These are phyloP conservation scores for Torymus texanus DNA, from an alignment of 2,888 invertebrate genomes.

Conservation along the genomic window DNA sequence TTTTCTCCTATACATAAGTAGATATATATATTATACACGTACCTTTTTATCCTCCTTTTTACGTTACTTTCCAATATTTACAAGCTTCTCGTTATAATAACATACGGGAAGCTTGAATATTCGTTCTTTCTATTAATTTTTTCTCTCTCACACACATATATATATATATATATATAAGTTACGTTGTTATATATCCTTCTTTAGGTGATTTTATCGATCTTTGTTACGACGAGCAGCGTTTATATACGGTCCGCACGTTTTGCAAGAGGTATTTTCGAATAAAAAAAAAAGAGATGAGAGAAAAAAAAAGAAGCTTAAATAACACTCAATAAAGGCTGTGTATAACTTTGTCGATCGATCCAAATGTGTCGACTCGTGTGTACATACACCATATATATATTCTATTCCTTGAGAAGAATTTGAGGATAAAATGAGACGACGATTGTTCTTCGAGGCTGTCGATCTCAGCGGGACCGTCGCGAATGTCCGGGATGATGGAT, in stretches of 20 bases:
- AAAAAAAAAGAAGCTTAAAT: constrained; percentile 4
- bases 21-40: constrained; percentile 25
- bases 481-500: no score
- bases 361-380: background rate
- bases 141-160: background rate
- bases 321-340: constrained; percentile 15
- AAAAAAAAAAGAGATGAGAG: constrained; percentile 66
- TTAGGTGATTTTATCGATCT: background rate
- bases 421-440: background rate
- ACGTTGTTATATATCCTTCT: constrained; percentile 8
- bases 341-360: background rate
- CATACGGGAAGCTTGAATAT: no score
- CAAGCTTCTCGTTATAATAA: no score
- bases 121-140: no score
- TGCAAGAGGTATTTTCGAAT: constrained; percentile 73
- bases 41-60: constrained; percentile 62
- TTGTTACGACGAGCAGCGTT: constrained; percentile 49
- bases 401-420: background rate
- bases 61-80: constrained; percentile 52
- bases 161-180: background rate
- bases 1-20: constrained; percentile 39
- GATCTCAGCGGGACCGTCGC: no score
- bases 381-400: background rate
- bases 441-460: no score
- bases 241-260: constrained; percentile 72